Evolutionary conservation across 2,888 invertebrate genomes (phyloP), one percentile per base, ranked within the genome.

Genomic region (Eupithecia abbreviata): DNA sequence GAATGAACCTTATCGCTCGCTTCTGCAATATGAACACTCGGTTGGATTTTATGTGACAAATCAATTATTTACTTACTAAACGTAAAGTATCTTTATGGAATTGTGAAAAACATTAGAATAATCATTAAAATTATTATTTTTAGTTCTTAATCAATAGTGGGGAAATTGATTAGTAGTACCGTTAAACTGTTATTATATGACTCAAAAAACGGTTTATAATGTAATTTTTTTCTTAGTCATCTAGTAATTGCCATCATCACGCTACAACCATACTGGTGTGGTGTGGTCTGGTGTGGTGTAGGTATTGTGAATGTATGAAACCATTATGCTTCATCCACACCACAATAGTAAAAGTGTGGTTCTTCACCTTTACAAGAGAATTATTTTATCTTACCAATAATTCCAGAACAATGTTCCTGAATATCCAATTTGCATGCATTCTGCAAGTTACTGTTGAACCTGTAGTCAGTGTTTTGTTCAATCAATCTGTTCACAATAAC

Each of bases 401-500:
- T 88, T 75, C 90, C 90, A 68, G 91, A 91, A 85, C 95, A 95
- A 84, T 88, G 96, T 85, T 97, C 97, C 77, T 96, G 96, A 41
- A 99, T 98, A 89, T 99, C 99, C 79, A 95, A 89, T 82, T 96
- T 96, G 88, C 99, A 99, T 15, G 97, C 96, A 84, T 96, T 96
- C 89, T 97, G 97, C 76, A 99, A 94, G 42, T 97, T 96, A 4
- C 97, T 98, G 93, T 99, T 98, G 80, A 99, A 97, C 79, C 98
- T 96, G 86, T 97, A 98, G 92, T 99, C 99, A 77, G 97, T 96
- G 87, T 98, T 98, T 90, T 98, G 98, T 90, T 98, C 98, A 81
- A 98, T 97, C 96, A 98, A 97, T 83, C 99, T 96, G 87, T 97
- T 97, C 0, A 98, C 96, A n/a, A 99, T 97, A 30, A 98, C 96